These are phyloP conservation scores for Eubasilissa splendida DNA, from an alignment of 2,888 invertebrate species.

Conservation along the genomic window DNA sequence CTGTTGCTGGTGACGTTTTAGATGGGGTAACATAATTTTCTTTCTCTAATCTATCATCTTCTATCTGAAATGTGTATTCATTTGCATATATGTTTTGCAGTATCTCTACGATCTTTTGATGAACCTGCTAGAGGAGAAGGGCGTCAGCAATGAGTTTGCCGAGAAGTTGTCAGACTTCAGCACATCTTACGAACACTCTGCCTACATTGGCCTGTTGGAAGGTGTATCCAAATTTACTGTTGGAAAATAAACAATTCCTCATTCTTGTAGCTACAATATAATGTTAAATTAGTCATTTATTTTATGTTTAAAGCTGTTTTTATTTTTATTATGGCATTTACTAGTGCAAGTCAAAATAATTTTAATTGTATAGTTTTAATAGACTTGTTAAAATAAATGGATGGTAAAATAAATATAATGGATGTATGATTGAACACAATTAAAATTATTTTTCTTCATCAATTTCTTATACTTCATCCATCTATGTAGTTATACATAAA, in stretches of 20 bases:
- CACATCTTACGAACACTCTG: constrained; percentile 93
- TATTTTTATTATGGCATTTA: neutral
- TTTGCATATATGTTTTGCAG: constrained; percentile 68
- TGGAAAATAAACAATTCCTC: constrained; percentile 65
- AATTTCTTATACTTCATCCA: too few species aligned
- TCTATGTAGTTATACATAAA: too few species aligned
- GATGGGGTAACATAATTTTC: constrained; percentile 84
- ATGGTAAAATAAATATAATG: constrained; percentile 10
- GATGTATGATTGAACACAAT: neutral
- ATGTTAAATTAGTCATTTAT: constrained; percentile 27
- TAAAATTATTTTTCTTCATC: too few species aligned
- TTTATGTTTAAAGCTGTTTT: constrained; percentile 27
- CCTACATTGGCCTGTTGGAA: constrained; percentile 92
- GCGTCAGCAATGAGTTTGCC: constrained; percentile 93
- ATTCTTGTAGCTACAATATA: constrained; percentile 17
- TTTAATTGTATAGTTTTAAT: neutral
- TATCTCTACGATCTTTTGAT: constrained; percentile 95
- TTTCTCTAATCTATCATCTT: constrained; percentile 15
- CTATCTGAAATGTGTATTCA: neutral
- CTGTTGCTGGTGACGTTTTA: constrained; percentile 94
- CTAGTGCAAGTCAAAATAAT: neutral
- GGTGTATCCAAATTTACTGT: constrained; percentile 89
- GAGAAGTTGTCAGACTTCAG: constrained; percentile 90
- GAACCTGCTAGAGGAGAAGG: constrained; percentile 96
- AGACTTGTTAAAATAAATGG: neutral